A percentile compares a stretch with the other conserved stretches of the same genome.
phyloP scores from a whole-genome alignment of 2,888 invertebrate species.

The Malthinus flaveolus region DNA sequence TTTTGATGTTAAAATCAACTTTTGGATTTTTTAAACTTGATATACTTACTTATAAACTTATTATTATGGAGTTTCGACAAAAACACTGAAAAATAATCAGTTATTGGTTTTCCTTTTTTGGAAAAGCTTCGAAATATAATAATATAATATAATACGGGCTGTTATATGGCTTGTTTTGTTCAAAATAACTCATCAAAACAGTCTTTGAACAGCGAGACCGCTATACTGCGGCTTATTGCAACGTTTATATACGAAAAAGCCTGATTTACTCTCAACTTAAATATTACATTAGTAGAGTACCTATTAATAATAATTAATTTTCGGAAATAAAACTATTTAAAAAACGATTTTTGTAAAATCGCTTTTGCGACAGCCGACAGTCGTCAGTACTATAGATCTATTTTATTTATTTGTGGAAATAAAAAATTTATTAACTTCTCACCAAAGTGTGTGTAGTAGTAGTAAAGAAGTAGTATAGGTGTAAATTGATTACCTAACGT shows the following conservation, averaged over 20 bases:
- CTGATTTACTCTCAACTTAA: slow-evolving; percentile 26
- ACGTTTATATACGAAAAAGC: slow-evolving; percentile 37
- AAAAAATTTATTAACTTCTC: too few species aligned
- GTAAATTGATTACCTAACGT: not conserved
- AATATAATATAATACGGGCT: slow-evolving; percentile 33
- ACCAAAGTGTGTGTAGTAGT: too few species aligned
- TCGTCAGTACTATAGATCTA: too few species aligned
- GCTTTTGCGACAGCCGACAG: too few species aligned
- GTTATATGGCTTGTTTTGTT: slow-evolving; percentile 45
- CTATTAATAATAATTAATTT: too few species aligned
- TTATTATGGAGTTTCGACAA: slow-evolving; percentile 42
- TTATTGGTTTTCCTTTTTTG: slow-evolving; percentile 39
- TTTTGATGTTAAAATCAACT: slow-evolving; percentile 3
- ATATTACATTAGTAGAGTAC: slow-evolving; percentile 8
- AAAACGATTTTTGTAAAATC: too few species aligned
- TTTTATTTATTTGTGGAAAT: too few species aligned
- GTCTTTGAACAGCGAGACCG: slow-evolving; percentile 36
- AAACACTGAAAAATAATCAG: slow-evolving; percentile 44
- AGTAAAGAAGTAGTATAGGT: too few species aligned
- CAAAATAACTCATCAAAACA: slow-evolving; percentile 46
- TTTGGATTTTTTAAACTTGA: slow-evolving; percentile 25
- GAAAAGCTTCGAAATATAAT: slow-evolving; percentile 30
- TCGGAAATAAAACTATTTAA: too few species aligned
- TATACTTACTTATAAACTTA: slow-evolving; percentile 37
- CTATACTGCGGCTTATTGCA: slow-evolving; percentile 36